Base-by-base conservation (phyloP, 2,113 vertebrate genomes). In the Erythrocercus mccallii region DNA sequence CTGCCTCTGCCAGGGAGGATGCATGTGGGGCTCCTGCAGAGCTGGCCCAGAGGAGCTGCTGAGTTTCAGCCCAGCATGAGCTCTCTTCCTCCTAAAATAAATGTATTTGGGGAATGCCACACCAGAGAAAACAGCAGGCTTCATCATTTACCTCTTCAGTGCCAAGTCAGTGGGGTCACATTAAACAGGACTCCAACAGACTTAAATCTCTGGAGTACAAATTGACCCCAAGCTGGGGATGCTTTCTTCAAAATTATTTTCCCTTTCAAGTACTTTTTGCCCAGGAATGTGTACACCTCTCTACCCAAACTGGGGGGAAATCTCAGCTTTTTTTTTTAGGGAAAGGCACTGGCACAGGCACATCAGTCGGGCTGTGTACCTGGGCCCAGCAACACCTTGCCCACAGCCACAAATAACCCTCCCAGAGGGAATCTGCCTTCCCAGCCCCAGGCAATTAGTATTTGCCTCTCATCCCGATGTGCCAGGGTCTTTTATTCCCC, bases 21-120 rank as follows among this genome's bases (percentile, higher is more conserved):
- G 33, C 0, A 0, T 2, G 5, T 0, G 1, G 16, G 51, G 44
- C 9, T 18, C 48, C 70, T 54, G 56, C 0, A 0, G 68, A 53
- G n/a, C n/a, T 33, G 47, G 42, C 37, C 6, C 3, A 5, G n/a
- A 72, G 38, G 18, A 35, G 33, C 44, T 73, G 86, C 83, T 44
- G 65, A 20, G 58, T 10, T 51, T 11, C 50, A 38, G 33, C 24
- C 64, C 69, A 78, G 35, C 1, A 1, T 12, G 69, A 44, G 38
- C n/a, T 86, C 48, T 31, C 38, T 25, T 31, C 23, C 53, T 69
- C 62, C 64, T 50, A 8, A 77, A 84, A 47, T 58, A 11, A 37
- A 19, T 18, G 15, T 60, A 6, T 77, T 15, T 72, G 48, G 44
- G 74, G 33, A 51, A 40, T 1, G 1, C 8, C 65, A 28, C 9